These are phyloP conservation scores for Germaria angustata DNA, from an alignment of 2,888 invertebrate genomes.

Conservation along the genomic window DNA sequence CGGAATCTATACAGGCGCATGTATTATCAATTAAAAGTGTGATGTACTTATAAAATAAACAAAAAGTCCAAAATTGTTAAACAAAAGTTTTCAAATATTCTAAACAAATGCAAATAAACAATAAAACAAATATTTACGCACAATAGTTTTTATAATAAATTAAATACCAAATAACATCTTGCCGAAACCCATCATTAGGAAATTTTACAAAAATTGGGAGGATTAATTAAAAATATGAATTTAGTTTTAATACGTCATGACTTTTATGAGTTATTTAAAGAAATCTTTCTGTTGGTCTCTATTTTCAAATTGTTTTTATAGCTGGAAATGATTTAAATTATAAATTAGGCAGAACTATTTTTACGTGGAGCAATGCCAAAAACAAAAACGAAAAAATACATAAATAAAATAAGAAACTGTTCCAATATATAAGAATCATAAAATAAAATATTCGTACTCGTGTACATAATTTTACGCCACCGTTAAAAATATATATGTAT, in stretches of 20 bases:
- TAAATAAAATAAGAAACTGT: not conserved
- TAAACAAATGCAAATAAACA: conserved; percentile 40
- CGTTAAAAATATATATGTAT: conserved; percentile 1
- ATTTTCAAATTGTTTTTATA: not conserved
- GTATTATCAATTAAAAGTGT: not conserved
- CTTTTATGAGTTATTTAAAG: not conserved
- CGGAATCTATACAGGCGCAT: conserved; percentile 27
- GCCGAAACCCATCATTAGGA: not conserved
- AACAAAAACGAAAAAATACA: not conserved
- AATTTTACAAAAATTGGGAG: not conserved
- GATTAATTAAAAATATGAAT: not conserved
- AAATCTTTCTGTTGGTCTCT: not conserved
- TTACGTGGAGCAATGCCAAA: not conserved
- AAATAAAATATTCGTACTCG: not conserved
- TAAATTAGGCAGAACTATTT: conserved; percentile 37
- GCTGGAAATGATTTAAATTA: not conserved
- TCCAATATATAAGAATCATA: not conserved
- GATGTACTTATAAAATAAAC: conserved; percentile 10
- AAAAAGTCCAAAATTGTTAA: conserved; percentile 27
- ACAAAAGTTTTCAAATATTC: conserved; percentile 30
- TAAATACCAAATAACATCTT: not conserved
- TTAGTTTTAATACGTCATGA: not conserved
- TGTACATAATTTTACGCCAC: not conserved
- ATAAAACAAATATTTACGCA: not conserved
- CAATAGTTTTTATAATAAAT: not conserved